Evolutionary conservation across 92 coral and sea anemone species (phyloP).

Genomic region (Porites cylindrica): DNA sequence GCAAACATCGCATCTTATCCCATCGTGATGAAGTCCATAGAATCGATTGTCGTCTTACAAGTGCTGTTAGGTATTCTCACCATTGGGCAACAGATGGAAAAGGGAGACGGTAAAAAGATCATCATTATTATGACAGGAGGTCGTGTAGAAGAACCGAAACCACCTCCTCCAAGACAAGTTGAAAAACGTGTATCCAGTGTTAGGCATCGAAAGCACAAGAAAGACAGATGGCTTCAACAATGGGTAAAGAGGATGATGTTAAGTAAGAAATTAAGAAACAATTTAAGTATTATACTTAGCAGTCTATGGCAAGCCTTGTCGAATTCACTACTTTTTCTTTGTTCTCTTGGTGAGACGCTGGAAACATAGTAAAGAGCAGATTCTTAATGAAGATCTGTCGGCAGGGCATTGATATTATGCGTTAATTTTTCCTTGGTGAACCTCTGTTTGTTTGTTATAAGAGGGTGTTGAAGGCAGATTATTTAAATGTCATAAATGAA

Average conservation of each 20-base stretch:
- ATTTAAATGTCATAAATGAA: constrained; percentile 19
- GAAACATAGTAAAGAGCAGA: neutral
- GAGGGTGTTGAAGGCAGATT: constrained; percentile 44
- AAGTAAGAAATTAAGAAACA: constrained; percentile 33
- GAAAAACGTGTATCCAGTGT: neutral
- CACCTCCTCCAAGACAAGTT: neutral
- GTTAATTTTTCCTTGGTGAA: constrained; percentile 3
- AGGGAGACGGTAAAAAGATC: constrained; percentile 27
- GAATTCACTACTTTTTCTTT: neutral
- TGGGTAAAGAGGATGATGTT: constrained; percentile 49
- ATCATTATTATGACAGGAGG: constrained; percentile 27
- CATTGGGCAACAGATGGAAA: constrained; percentile 34
- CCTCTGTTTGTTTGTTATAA: constrained; percentile 22
- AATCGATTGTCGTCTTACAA: constrained; percentile 38
- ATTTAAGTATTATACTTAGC: neutral
- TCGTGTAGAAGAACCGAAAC: neutral
- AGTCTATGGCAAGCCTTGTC: neutral
- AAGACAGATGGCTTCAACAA: constrained; percentile 41
- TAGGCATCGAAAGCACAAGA: constrained; percentile 12
- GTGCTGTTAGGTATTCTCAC: constrained; percentile 37
- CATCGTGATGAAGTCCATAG: constrained; percentile 20
- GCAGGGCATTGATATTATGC: constrained; percentile 29
- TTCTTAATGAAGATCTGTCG: constrained; percentile 24
- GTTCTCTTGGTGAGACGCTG: no score
- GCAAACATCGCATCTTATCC: constrained; percentile 16